Evolutionary conservation across 1,140 invertebrate species (phyloP).

Genomic region (Cotesia typhae): DNA sequence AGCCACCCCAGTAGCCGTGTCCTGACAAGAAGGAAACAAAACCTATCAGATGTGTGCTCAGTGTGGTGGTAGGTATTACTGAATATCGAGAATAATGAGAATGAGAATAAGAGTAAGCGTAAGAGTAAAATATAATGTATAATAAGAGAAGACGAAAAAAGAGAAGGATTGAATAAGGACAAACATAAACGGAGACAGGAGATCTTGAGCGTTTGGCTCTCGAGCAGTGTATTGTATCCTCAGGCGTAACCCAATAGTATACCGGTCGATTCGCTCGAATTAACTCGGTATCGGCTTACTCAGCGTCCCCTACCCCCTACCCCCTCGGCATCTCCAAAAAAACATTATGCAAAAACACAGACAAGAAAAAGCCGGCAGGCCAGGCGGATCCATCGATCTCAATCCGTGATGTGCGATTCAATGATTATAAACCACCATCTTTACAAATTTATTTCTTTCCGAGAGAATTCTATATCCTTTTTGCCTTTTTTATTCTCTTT

Average conservation of each 20-base stretch:
- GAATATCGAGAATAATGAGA: background rate
- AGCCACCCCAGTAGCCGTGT: background rate
- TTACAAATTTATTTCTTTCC: slow-evolving; percentile 2
- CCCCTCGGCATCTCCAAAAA: slow-evolving; percentile 3
- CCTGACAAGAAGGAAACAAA: too few species aligned
- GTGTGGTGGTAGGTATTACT: too few species aligned
- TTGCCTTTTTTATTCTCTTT: background rate
- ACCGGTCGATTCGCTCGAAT: slow-evolving; percentile 34
- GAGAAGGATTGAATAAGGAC: slow-evolving; percentile 21
- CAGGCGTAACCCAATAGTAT: slow-evolving; percentile 38
- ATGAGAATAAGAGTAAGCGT: background rate
- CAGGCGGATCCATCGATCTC: slow-evolving; percentile 29
- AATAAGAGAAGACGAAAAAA: background rate
- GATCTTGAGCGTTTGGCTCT: background rate
- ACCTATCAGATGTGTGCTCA: too few species aligned
- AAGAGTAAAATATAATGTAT: background rate
- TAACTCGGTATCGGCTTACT: slow-evolving; percentile 36
- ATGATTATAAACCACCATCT: slow-evolving; percentile 15
- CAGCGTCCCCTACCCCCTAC: background rate
- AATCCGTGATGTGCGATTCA: slow-evolving; percentile 23
- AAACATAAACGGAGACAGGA: slow-evolving; percentile 32
- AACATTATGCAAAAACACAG: slow-evolving; percentile 30
- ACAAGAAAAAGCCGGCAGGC: slow-evolving; percentile 7
- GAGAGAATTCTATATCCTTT: background rate
- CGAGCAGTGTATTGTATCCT: slow-evolving; percentile 18